Conservation (phyloP, 1,140 invertebrate genomes). For the Pinna nobilis region DNA sequence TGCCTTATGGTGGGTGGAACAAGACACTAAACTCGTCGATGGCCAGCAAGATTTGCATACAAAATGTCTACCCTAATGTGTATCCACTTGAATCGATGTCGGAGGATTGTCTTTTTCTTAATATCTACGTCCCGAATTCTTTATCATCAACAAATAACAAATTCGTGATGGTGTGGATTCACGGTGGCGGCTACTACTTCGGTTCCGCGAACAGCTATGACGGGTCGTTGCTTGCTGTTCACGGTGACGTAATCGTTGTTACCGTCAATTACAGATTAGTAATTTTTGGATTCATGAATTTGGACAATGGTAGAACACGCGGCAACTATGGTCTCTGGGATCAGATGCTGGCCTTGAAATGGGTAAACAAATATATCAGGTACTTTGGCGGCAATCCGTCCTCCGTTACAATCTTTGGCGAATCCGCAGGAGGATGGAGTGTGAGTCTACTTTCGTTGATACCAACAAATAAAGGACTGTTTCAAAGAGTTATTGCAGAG, state of each 20-base stretch:
- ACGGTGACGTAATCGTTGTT: constrained; percentile 23
- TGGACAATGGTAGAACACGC: constrained; percentile 84
- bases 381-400: constrained; percentile 83
- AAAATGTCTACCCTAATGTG: background rate
- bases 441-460: constrained; percentile 54
- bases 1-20: background rate
- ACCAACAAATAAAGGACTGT: constrained; percentile 24
- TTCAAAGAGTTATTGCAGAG: constrained; percentile 17
- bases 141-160: background rate
- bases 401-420: constrained; percentile 82
- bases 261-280: constrained; percentile 36
- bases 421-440: constrained; percentile 78
- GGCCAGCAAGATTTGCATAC: background rate
- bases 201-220: constrained; percentile 88
- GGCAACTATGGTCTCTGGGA: constrained; percentile 85
- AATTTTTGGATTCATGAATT: constrained; percentile 34
- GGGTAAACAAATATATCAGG: constrained; percentile 82
- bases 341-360: constrained; percentile 82
- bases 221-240: constrained; percentile 85
- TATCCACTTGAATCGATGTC: background rate
- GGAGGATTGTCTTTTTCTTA: constrained; percentile 35
- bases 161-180: constrained; percentile 31
- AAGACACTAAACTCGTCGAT: background rate
- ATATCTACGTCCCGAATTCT: constrained; percentile 26
- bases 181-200: constrained; percentile 23